A percentile compares a stretch with the other conserved stretches of the same genome.
These are phyloP conservation scores for Phyllotreta striolata DNA, from an alignment of 2,888 invertebrate species.

Conservation along the genomic window DNA sequence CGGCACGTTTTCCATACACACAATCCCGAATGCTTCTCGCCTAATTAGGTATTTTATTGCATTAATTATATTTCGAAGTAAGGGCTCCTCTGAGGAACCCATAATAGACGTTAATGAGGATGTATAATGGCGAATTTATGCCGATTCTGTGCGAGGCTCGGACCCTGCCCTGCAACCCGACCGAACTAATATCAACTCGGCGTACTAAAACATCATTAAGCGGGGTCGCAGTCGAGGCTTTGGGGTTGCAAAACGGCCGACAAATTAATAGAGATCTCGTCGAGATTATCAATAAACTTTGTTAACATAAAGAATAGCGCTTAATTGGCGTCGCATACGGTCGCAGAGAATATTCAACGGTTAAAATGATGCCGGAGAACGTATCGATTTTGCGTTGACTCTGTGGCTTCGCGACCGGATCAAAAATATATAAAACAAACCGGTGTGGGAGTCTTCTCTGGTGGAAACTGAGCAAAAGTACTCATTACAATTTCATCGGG, in stretches of 20 bases:
- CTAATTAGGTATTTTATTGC: too few species aligned
- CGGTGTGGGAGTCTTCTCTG: not conserved
- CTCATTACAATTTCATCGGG: conserved; percentile 27
- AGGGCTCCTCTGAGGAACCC: not conserved
- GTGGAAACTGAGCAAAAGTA: conserved; percentile 17
- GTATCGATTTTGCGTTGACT: too few species aligned
- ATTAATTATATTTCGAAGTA: not conserved
- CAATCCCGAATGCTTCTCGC: too few species aligned
- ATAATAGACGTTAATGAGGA: conserved; percentile 7
- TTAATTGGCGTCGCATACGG: conserved; percentile 27
- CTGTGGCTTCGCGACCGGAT: conserved; percentile 9
- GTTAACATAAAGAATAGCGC: conserved; percentile 32
- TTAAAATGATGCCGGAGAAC: too few species aligned
- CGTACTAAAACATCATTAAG: conserved; percentile 40
- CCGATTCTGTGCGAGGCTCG: conserved; percentile 1
- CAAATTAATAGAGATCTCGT: conserved; percentile 48
- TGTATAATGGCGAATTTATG: not conserved
- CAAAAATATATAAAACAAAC: not conserved
- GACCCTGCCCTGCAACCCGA: not conserved
- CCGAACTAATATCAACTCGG: conserved; percentile 14
- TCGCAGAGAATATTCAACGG: too few species aligned
- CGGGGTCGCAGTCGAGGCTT: conserved; percentile 40
- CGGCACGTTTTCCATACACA: too few species aligned
- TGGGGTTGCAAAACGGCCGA: conserved; percentile 45
- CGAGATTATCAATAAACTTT: conserved; percentile 39